Conservation (phyloP, 1,140 invertebrate species). For the Helicoverpa zea region DNA sequence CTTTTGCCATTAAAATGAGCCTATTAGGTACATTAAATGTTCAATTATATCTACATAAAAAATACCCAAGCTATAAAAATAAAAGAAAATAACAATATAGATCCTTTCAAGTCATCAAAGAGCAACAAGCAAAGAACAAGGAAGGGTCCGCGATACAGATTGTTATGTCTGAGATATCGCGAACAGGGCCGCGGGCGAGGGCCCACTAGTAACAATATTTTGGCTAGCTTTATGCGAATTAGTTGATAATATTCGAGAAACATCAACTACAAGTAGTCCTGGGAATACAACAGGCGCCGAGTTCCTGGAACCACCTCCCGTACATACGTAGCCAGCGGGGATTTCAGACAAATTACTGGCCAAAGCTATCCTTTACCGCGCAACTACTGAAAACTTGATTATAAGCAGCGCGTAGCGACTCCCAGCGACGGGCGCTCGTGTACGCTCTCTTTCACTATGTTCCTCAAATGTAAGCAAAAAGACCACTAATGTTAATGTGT, state of each 20-base stretch:
- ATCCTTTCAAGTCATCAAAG: slow-evolving; percentile 6
- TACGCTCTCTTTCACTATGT: not conserved
- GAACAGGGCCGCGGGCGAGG: slow-evolving; percentile 22
- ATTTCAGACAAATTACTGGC: slow-evolving; percentile 41
- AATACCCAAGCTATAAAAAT: too few relatives aligned
- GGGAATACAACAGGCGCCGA: slow-evolving; percentile 37
- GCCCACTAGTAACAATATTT: slow-evolving; percentile 38
- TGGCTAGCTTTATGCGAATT: slow-evolving; percentile 32
- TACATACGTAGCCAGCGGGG: slow-evolving; percentile 41
- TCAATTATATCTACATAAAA: too few relatives aligned
- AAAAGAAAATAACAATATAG: too few relatives aligned
- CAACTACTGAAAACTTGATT: slow-evolving; percentile 40
- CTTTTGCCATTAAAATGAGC: too few relatives aligned
- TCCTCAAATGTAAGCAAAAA: not conserved
- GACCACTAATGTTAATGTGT: not conserved
- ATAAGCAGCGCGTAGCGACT: slow-evolving; percentile 21
- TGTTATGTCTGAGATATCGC: slow-evolving; percentile 20
- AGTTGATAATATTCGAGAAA: slow-evolving; percentile 43
- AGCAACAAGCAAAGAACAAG: not conserved
- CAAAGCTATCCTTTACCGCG: slow-evolving; percentile 32
- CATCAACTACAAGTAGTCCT: slow-evolving; percentile 40
- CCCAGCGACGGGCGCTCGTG: slow-evolving; percentile 12
- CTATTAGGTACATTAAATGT: too few relatives aligned
- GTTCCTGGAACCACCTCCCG: slow-evolving; percentile 22
- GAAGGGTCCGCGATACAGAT: not conserved